These are phyloP conservation scores for Crepidodera aurea DNA, from an alignment of 2,888 invertebrate genomes.

Conservation along the genomic window DNA sequence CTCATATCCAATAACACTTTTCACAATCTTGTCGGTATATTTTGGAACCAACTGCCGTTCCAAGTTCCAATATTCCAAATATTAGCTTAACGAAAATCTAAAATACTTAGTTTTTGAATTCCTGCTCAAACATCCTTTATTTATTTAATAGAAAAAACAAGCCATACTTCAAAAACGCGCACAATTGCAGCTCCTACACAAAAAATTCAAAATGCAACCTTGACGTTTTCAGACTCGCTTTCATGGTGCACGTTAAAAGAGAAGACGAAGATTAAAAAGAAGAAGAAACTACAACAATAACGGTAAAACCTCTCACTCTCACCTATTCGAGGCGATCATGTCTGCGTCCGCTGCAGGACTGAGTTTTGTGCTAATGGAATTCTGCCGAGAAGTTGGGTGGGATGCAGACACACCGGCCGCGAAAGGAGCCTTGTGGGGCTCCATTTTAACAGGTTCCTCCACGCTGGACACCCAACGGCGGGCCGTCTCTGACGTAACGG, in stretches of 20 bases:
- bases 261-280: not conserved
- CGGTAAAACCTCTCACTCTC: conserved; percentile 35
- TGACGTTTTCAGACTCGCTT: conserved; percentile 11
- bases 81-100: too few relatives aligned
- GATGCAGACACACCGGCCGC: not conserved
- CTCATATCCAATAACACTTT: too few relatives aligned
- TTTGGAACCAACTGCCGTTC: too few relatives aligned
- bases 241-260: not conserved
- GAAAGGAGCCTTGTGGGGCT: conserved; percentile 47
- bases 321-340: conserved; percentile 47
- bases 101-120: too few relatives aligned
- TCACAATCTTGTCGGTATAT: too few relatives aligned
- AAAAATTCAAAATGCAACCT: conserved; percentile 16
- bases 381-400: conserved; percentile 42
- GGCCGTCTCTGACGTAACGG: conserved; percentile 47
- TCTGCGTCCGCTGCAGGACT: conserved; percentile 58
- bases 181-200: conserved; percentile 6
- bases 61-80: too few relatives aligned
- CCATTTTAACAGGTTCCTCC: conserved; percentile 57
- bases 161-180: not conserved
- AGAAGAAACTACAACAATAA: conserved; percentile 6
- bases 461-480: conserved; percentile 52
- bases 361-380: conserved; percentile 48
- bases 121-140: too few relatives aligned
- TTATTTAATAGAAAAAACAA: too few relatives aligned